Evolutionary conservation across 37 sponge, comb jelly and placozoan species (phyloP).

Genomic region (Oopsacas minuta): DNA sequence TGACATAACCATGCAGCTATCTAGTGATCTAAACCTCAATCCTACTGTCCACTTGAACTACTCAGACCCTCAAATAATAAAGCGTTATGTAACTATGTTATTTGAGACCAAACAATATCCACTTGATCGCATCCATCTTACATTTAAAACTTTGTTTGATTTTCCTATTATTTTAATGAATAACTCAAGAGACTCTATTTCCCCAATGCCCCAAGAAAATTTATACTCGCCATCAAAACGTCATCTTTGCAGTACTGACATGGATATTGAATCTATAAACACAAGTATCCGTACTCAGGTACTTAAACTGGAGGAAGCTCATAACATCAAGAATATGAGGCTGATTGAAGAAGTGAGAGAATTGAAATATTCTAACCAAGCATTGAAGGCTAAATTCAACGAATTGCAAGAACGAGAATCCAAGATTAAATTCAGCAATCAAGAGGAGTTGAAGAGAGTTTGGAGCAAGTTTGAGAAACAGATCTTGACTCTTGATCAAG

Average conservation of each 20-base stretch:
- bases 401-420: not conserved
- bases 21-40: not conserved
- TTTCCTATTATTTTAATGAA: not conserved
- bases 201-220: no score
- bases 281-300: not conserved
- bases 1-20: not conserved
- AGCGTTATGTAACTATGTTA: not conserved
- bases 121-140: not conserved
- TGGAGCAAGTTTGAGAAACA: not conserved
- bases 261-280: not conserved
- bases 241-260: no score
- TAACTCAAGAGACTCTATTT: not conserved
- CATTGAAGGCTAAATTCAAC: not conserved
- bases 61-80: not conserved
- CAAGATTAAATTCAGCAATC: not conserved
- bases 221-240: no score
- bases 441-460: not conserved
- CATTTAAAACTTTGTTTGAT: not conserved
- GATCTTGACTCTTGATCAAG: not conserved
- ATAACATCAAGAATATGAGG: not conserved
- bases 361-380: not conserved
- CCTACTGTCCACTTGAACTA: not conserved
- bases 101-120: not conserved
- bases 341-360: not conserved
- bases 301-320: not conserved